Evolutionary conservation across 2,113 vertebrate genomes (phyloP).

Genomic region (Regulus satrapa): DNA sequence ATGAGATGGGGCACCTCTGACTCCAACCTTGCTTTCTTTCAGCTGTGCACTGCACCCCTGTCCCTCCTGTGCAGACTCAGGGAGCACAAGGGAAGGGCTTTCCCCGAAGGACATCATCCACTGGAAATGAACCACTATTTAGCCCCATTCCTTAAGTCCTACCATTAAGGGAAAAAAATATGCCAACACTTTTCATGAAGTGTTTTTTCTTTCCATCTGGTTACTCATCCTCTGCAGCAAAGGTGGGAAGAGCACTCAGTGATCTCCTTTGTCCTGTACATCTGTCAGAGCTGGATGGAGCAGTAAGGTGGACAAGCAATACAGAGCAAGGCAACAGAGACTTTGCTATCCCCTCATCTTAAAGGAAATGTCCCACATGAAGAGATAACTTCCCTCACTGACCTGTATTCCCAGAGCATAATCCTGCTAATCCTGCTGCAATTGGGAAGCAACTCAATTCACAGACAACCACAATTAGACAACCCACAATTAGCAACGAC

Average conservation of each 20-base stretch:
- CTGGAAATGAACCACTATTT: background rate
- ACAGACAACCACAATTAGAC: too few species aligned
- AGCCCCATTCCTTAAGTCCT: background rate
- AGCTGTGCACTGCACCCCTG: background rate
- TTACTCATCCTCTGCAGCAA: background rate
- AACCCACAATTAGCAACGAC: too few species aligned
- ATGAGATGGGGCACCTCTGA: fast-evolving
- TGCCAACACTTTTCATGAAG: background rate
- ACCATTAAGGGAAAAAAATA: background rate
- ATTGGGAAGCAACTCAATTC: background rate
- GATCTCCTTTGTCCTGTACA: background rate
- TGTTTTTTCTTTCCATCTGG: background rate
- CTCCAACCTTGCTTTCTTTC: background rate
- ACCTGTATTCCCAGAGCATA: background rate
- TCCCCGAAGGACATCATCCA: background rate
- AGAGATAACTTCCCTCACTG: background rate
- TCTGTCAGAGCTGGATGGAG: background rate
- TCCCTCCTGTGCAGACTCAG: background rate
- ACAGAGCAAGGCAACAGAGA: background rate
- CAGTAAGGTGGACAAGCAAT: background rate
- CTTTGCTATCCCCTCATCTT: background rate
- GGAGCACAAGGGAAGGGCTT: background rate
- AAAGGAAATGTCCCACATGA: background rate
- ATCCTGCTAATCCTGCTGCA: background rate
- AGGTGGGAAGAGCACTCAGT: background rate